These are phyloP conservation scores for Lagopus muta DNA, from an alignment of 2,113 vertebrate genomes.

Conservation along the genomic window DNA sequence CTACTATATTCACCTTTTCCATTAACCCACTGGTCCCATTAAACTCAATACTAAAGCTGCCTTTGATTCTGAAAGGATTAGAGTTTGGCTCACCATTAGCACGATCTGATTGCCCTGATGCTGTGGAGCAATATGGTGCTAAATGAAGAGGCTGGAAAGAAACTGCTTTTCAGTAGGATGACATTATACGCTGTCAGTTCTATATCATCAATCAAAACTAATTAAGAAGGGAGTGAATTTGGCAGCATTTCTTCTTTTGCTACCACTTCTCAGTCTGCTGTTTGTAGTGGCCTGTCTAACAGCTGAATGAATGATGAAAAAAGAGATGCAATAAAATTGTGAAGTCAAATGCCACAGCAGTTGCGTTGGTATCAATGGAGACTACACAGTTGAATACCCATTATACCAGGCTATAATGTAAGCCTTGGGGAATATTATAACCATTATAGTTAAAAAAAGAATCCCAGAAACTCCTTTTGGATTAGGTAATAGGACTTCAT, in stretches of 20 bases:
- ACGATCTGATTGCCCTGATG: neutral
- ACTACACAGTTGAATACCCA: neutral
- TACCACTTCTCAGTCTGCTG: neutral
- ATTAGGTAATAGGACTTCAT: neutral
- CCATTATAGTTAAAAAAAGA: neutral
- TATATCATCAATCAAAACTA: neutral
- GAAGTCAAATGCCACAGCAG: neutral
- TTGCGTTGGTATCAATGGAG: neutral
- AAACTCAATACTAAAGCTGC: neutral
- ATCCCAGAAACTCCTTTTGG: neutral
- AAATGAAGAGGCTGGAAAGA: neutral
- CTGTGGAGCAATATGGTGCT: neutral
- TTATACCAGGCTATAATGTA: neutral
- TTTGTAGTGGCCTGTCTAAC: neutral
- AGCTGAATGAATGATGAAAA: conserved; percentile 10
- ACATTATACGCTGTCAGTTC: neutral
- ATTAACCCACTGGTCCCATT: neutral
- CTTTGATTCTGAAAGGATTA: neutral
- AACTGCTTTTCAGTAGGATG: neutral
- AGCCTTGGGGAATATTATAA: neutral
- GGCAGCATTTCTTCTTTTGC: neutral
- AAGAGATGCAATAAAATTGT: neutral
- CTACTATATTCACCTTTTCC: neutral
- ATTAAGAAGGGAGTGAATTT: neutral
- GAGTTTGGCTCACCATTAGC: neutral